phyloP scores from a whole-genome alignment of 53 echinoderm and acorn worm species.

The Hippasteria phrygiana region DNA sequence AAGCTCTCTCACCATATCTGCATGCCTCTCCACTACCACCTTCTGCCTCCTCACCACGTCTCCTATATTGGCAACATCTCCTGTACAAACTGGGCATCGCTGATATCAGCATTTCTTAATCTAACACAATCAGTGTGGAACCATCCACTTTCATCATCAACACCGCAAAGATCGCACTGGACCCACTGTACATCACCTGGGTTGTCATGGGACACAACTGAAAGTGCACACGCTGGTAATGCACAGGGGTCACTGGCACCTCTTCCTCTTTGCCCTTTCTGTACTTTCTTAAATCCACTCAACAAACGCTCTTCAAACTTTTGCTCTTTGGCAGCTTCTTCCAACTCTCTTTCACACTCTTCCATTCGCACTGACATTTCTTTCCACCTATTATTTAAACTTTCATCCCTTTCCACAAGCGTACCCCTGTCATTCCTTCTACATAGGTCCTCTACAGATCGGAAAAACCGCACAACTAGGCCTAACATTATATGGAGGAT shows the following conservation, averaged over 20 bases:
- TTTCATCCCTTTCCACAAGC: slow-evolving; percentile 8
- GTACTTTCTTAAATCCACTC: neutral
- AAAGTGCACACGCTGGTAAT: neutral
- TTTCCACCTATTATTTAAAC: too few relatives aligned
- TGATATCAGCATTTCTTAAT: neutral
- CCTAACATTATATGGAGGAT: slow-evolving; percentile 61
- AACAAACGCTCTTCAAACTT: neutral
- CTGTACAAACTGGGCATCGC: neutral
- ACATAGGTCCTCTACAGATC: slow-evolving; percentile 50
- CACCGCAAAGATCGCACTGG: neutral
- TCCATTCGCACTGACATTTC: too few relatives aligned
- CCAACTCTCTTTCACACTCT: slow-evolving; percentile 19
- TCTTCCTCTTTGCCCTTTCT: neutral
- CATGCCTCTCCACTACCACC: neutral
- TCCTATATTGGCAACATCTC: neutral
- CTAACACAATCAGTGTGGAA: slow-evolving; percentile 11
- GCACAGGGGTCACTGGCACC: neutral
- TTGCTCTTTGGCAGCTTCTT: neutral
- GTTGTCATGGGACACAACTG: neutral
- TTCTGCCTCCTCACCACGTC: neutral
- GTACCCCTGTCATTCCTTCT: slow-evolving; percentile 46
- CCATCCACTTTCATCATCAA: slow-evolving; percentile 20
- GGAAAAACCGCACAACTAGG: slow-evolving; percentile 45
- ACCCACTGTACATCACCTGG: neutral
- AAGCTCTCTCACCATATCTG: neutral